These are phyloP conservation scores for Heteromyza rotundicornis DNA, from an alignment of 2,888 invertebrate species.

Conservation along the genomic window DNA sequence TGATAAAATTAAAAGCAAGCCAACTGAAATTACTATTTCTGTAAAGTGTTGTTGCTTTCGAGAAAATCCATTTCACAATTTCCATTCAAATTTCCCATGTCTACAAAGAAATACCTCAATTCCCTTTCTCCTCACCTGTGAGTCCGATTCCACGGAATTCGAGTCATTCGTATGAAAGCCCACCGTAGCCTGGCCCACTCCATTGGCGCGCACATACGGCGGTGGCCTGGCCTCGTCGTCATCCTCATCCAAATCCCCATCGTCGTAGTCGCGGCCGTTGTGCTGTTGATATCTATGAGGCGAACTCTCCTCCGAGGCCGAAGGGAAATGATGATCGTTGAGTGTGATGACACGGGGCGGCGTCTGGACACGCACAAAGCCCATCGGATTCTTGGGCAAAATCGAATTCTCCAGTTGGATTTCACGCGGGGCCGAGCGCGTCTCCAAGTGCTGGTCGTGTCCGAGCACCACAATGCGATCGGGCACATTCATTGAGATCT, in stretches of 20 bases:
- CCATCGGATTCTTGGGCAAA: constrained; percentile 69
- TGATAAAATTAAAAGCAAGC: no score
- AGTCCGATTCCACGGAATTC: constrained; percentile 58
- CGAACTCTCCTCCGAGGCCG: constrained; percentile 67
- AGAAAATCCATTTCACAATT: no score
- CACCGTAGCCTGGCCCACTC: constrained; percentile 38
- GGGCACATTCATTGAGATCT: constrained; percentile 91
- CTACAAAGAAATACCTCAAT: no score
- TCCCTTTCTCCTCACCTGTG: constrained; percentile 43
- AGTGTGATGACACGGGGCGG: constrained; percentile 88
- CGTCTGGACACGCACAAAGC: constrained; percentile 82
- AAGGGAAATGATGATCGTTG: constrained; percentile 82
- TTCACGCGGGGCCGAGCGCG: constrained; percentile 86
- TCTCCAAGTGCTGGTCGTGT: constrained; percentile 71
- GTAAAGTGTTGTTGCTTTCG: no score
- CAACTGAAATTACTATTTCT: no score
- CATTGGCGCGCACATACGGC: constrained; percentile 53
- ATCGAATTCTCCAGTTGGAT: constrained; percentile 84
- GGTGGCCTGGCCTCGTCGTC: constrained; percentile 45
- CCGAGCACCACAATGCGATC: constrained; percentile 91
- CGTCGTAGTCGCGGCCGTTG: constrained; percentile 35
- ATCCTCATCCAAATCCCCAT: constrained; percentile 43
- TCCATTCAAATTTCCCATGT: no score
- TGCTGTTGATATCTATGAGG: constrained; percentile 37
- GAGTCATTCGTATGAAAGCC: constrained; percentile 54